Conservation (phyloP, 2,113 vertebrate species). For the Centropus bengalensis region DNA sequence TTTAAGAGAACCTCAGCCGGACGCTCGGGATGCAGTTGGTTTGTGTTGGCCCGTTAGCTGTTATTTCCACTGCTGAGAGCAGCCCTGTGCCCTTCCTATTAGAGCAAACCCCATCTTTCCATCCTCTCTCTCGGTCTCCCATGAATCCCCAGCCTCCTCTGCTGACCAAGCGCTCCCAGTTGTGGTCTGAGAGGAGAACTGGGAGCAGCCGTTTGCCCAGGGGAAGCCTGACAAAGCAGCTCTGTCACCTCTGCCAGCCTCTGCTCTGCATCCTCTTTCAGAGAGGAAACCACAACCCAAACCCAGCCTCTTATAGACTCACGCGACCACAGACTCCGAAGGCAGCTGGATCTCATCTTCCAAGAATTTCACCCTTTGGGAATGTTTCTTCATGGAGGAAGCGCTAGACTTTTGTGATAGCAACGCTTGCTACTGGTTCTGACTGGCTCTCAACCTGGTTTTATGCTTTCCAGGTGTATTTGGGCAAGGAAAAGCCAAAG, state of each 20-base stretch:
- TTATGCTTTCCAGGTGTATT: background rate
- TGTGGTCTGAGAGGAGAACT: background rate
- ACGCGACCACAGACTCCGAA: accelerated
- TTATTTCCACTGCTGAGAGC: background rate
- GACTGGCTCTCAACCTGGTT: accelerated
- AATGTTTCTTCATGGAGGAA: background rate
- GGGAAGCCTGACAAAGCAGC: background rate
- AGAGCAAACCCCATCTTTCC: background rate
- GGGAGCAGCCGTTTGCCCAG: too few relatives aligned
- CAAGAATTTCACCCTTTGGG: accelerated
- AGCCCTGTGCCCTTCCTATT: background rate
- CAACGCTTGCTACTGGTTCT: background rate
- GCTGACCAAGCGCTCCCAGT: background rate
- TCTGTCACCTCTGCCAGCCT: background rate
- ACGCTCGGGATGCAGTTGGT: background rate
- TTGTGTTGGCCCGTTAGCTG: accelerated
- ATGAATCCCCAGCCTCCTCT: background rate
- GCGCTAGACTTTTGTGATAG: accelerated
- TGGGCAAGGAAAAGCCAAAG: background rate
- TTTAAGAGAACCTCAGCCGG: accelerated
- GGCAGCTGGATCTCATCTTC: background rate
- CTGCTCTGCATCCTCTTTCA: background rate
- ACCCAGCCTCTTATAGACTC: accelerated
- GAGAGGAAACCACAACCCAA: background rate
- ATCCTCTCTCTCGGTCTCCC: accelerated